Evolutionary conservation across 2,113 vertebrate species (phyloP).

Genomic region (Gopherus flavomarginatus): DNA sequence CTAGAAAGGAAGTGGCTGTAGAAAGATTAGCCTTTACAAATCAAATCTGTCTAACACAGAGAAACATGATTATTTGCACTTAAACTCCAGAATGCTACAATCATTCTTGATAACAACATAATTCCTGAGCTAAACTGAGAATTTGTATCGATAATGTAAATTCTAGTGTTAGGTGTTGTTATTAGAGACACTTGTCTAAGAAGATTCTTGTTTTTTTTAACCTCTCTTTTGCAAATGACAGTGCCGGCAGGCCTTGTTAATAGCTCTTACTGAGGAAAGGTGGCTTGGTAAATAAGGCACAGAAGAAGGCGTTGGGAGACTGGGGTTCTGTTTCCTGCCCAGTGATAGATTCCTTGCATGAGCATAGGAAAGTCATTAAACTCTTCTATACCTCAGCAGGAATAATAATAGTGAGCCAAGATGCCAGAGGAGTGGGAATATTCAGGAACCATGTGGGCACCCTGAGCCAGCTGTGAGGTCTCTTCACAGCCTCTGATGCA

Average conservation of each 20-base stretch:
- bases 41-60: neutral
- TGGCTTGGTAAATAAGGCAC: neutral
- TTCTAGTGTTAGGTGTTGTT: neutral
- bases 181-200: neutral
- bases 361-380: neutral
- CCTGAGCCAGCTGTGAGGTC: neutral
- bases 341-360: neutral
- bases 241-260: neutral
- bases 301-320: neutral
- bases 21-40: neutral
- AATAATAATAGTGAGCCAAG: neutral
- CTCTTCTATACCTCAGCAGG: neutral
- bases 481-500: neutral
- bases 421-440: neutral
- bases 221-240: neutral
- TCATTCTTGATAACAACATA: neutral
- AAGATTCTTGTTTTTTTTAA: neutral
- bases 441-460: neutral
- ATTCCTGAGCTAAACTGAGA: neutral
- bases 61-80: neutral
- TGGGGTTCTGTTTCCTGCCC: neutral
- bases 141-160: neutral
- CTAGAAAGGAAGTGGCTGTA: neutral
- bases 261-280: neutral
- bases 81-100: neutral